Conservation (phyloP, 2,797 vertebrate genomes). For the Furcifer pardalis region DNA sequence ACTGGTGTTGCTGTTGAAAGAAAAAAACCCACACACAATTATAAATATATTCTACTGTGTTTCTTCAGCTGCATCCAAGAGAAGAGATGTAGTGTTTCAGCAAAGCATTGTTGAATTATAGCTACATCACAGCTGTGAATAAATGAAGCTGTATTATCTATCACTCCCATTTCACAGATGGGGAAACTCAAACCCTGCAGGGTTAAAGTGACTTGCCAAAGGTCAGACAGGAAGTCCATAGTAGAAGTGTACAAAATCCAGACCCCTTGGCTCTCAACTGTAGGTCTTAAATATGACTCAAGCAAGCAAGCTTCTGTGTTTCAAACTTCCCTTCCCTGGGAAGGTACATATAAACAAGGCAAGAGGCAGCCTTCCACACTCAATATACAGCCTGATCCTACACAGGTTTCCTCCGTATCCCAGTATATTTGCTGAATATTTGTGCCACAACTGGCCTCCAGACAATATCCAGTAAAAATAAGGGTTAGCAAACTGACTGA, state of each 20-base stretch:
- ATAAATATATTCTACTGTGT: background rate
- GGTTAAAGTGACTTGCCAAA: background rate
- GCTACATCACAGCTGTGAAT: slow-evolving; percentile 20
- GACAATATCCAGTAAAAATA: slow-evolving; percentile 35
- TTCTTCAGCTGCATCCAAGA: background rate
- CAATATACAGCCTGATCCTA: background rate
- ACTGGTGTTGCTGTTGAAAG: background rate
- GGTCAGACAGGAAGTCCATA: slow-evolving; percentile 47
- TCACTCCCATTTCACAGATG: slow-evolving; percentile 40
- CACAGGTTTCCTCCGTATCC: background rate
- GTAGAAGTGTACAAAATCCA: slow-evolving; percentile 39
- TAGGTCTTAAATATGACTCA: slow-evolving; percentile 42
- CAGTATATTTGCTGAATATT: background rate
- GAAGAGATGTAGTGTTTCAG: background rate
- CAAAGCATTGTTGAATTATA: slow-evolving; percentile 5
- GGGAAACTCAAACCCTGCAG: slow-evolving; percentile 22
- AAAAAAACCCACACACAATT: background rate
- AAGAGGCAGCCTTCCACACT: slow-evolving; percentile 54
- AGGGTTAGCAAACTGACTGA: background rate
- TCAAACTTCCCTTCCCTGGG: slow-evolving; percentile 44
- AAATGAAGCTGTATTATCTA: background rate
- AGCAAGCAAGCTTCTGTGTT: background rate
- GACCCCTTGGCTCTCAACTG: slow-evolving; percentile 48
- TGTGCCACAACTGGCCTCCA: slow-evolving; percentile 57
- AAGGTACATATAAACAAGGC: slow-evolving; percentile 59